phyloP scores from a whole-genome alignment of 2,797 vertebrate species.

The Limosa lapponica region DNA sequence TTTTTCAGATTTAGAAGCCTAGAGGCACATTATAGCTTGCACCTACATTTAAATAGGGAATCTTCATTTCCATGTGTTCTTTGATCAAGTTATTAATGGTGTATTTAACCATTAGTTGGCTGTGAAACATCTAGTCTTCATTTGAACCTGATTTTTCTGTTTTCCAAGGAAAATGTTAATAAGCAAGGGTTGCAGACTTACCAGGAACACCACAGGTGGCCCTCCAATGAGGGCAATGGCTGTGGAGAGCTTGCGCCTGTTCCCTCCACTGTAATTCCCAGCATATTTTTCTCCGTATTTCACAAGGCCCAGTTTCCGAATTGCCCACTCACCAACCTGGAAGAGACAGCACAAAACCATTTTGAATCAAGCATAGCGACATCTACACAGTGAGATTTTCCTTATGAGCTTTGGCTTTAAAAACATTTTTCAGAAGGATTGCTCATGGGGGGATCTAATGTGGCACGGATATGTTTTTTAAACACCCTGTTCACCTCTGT shows the following conservation, averaged over 20 bases:
- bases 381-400: neutral
- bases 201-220: conserved; percentile 95
- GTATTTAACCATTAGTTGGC: neutral
- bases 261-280: conserved; percentile 95
- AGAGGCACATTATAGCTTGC: neutral
- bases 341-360: neutral
- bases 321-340: conserved; percentile 96
- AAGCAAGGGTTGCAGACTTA: conserved; percentile 71
- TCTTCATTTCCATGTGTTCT: neutral
- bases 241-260: conserved; percentile 94
- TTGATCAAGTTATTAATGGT: neutral
- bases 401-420: neutral
- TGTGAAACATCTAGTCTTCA: neutral
- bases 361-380: neutral
- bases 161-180: neutral
- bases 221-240: conserved; percentile 95
- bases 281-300: conserved; percentile 92
- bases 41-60: neutral
- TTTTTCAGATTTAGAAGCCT: neutral
- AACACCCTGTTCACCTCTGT: neutral
- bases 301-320: conserved; percentile 91
- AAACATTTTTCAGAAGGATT: neutral
- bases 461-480: neutral
- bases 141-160: neutral
- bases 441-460: neutral